Evolutionary conservation across 2,797 vertebrate species (phyloP).

Genomic region (Notolepis coatsorum): DNA sequence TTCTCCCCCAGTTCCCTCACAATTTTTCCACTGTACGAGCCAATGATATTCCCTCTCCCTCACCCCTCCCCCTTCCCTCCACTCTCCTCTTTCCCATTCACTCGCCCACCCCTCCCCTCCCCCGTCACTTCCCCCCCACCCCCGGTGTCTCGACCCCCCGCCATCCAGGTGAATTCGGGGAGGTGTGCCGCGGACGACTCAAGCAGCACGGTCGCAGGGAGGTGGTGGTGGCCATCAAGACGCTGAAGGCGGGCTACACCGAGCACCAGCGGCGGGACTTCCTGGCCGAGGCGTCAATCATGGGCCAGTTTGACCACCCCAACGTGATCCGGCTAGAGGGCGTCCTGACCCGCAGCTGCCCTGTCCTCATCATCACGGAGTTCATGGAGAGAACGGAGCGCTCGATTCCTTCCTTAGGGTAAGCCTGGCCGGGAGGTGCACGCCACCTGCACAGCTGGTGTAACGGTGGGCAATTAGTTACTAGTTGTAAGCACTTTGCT

Average conservation of each 20-base stretch:
- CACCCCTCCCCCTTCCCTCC: conserved; percentile 39
- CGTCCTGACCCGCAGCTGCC: conserved; percentile 96
- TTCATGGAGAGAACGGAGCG: conserved; percentile 99
- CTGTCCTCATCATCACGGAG: conserved; percentile 97
- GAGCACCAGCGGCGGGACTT: conserved; percentile 97
- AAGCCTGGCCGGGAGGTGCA: conserved; percentile 56
- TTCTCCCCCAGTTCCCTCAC: conserved; percentile 50
- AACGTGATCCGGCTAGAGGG: conserved; percentile 98
- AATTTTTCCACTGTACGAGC: conserved; percentile 29
- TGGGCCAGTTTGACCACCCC: conserved; percentile 99
- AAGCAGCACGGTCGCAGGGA: conserved; percentile 94
- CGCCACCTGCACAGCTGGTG: conserved; percentile 12
- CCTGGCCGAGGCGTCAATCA: conserved; percentile 96
- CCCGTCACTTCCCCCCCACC: conserved; percentile 7
- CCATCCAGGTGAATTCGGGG: conserved; percentile 93
- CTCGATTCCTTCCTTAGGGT: conserved; percentile 98
- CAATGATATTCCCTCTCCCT: conserved; percentile 66
- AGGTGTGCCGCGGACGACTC: conserved; percentile 96
- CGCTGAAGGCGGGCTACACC: conserved; percentile 96
- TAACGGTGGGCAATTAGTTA: no score
- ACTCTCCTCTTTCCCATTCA: neutral
- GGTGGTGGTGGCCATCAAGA: conserved; percentile 97
- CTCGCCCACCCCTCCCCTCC: conserved; percentile 16
- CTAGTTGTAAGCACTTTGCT: no score
- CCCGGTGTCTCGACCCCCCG: neutral